Evolutionary conservation across 2,113 vertebrate genomes (phyloP).

Genomic region (Phylloscopus trochiloides): DNA sequence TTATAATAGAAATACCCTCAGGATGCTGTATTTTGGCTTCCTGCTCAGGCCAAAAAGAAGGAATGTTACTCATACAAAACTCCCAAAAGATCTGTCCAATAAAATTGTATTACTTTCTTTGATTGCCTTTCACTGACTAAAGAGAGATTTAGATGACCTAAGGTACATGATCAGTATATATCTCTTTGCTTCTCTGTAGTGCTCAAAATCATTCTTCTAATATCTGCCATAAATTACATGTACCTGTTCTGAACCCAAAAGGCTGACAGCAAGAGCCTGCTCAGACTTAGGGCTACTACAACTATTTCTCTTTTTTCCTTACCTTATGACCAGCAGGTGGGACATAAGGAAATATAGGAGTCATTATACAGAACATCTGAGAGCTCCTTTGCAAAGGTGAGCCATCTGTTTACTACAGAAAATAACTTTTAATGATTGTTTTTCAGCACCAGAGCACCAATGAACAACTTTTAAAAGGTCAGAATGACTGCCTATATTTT

Average conservation of each 20-base stretch:
- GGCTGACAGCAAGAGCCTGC: background rate
- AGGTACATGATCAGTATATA: background rate
- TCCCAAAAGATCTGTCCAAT: background rate
- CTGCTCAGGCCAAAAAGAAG: background rate
- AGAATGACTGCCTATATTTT: background rate
- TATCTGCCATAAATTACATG: background rate
- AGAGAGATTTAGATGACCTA: background rate
- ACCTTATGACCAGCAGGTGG: background rate
- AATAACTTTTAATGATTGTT: conserved; percentile 11
- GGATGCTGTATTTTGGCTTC: background rate
- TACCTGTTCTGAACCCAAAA: background rate
- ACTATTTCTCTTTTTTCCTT: background rate
- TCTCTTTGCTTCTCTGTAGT: background rate
- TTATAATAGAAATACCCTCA: background rate
- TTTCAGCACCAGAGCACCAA: background rate
- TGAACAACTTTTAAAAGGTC: background rate
- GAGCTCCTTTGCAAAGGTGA: background rate
- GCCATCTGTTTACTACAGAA: conserved; percentile 24
- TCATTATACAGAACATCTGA: background rate
- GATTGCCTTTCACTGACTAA: background rate
- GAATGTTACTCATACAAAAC: background rate
- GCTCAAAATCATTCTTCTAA: background rate
- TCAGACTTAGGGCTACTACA: background rate
- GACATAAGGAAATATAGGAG: background rate
- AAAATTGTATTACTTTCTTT: background rate